Evolutionary conservation across 2,888 invertebrate genomes (phyloP).

Genomic region (Criorhina ranunculi): DNA sequence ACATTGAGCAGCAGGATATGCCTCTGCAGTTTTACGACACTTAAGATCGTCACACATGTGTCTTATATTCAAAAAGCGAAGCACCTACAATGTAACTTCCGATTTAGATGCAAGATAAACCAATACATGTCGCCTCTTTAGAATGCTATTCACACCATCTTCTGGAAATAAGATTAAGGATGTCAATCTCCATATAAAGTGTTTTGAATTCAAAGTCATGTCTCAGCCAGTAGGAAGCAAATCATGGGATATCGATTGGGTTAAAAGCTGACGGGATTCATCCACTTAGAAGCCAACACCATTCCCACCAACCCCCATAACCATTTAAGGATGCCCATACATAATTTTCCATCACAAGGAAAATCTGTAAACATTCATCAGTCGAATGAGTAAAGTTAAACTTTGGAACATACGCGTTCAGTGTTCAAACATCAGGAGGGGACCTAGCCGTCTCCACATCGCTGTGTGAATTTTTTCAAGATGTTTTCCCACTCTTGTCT

Average conservation of each 20-base stretch:
- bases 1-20: too few species aligned
- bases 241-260: constrained; percentile 32
- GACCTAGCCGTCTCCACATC: constrained; percentile 32
- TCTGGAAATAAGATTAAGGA: too few species aligned
- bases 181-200: background rate
- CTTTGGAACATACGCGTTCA: constrained; percentile 22
- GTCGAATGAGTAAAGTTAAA: constrained; percentile 26
- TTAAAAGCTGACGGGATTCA: constrained; percentile 34
- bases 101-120: background rate
- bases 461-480: constrained; percentile 33
- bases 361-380: constrained; percentile 29
- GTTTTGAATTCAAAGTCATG: constrained; percentile 43
- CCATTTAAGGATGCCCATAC: constrained; percentile 17
- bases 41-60: too few species aligned
- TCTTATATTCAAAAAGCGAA: background rate
- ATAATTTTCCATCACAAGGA: constrained; percentile 4
- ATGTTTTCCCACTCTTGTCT: constrained; percentile 31
- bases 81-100: background rate
- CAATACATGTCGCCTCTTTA: background rate
- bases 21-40: too few species aligned
- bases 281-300: constrained; percentile 25
- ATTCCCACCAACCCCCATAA: background rate
- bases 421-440: constrained; percentile 34
- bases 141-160: constrained; percentile 7
- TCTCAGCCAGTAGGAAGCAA: background rate